phyloP scores from a whole-genome alignment of 2,888 invertebrate species.

The Lampropteryx suffumata region DNA sequence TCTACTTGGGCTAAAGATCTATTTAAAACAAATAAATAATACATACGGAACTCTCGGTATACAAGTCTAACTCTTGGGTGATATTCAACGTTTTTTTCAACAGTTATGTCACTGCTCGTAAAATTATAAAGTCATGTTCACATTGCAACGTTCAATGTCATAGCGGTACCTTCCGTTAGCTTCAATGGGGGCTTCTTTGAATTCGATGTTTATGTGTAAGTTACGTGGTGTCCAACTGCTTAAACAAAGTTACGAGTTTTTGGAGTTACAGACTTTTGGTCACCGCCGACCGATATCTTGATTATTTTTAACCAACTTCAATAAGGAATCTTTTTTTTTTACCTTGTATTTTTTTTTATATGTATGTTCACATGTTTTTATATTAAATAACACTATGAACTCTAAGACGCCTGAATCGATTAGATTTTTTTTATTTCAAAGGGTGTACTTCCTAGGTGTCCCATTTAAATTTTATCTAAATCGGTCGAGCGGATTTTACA shows the following conservation, averaged over 20 bases:
- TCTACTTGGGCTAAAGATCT: too few species aligned
- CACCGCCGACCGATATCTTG: background rate
- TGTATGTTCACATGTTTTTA: too few species aligned
- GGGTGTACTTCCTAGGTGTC: too few species aligned
- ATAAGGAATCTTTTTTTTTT: too few species aligned
- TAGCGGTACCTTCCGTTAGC: constrained; percentile 18
- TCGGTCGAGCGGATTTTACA: too few species aligned
- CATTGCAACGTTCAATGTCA: constrained; percentile 12
- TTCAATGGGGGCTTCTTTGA: constrained; percentile 5
- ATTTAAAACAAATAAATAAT: background rate
- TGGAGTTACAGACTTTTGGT: background rate
- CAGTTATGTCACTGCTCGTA: constrained; percentile 27
- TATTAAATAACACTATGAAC: too few species aligned
- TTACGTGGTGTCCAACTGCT: background rate
- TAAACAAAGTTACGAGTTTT: background rate
- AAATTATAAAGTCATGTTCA: constrained; percentile 28
- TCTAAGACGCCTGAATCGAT: too few species aligned
- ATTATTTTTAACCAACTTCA: too few species aligned
- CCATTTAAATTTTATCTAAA: too few species aligned
- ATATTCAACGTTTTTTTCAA: constrained; percentile 9
- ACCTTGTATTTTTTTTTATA: too few species aligned
- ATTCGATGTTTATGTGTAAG: background rate
- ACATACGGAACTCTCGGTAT: background rate
- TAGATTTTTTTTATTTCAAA: too few species aligned
- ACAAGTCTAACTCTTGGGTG: too few species aligned